These are phyloP conservation scores for Oryctolagus cuniculus DNA, from an alignment of 2,113 vertebrate species.

Conservation along the genomic window DNA sequence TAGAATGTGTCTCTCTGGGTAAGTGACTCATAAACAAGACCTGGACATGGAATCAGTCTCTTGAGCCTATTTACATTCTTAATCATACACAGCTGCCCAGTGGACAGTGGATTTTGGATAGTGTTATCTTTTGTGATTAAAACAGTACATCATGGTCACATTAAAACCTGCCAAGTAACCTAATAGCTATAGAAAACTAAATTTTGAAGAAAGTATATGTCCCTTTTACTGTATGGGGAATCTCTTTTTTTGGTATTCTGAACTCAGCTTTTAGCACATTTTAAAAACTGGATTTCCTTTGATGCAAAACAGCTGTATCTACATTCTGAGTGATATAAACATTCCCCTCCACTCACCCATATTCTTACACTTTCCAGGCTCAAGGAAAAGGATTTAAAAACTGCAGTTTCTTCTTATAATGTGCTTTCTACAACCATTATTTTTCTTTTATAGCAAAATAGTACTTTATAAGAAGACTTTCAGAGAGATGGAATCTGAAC, in stretches of 20 bases:
- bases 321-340: conserved; percentile 76
- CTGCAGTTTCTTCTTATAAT: conserved; percentile 64
- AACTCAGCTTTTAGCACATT: conserved; percentile 63
- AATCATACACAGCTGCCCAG: conserved; percentile 75
- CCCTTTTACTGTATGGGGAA: not conserved
- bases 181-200: conserved; percentile 11
- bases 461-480: conserved; percentile 30
- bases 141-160: not conserved
- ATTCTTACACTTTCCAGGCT: conserved; percentile 64
- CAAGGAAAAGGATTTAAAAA: conserved; percentile 69
- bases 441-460: conserved; percentile 48
- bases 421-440: not conserved
- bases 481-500: conserved; percentile 3
- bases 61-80: conserved; percentile 72
- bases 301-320: conserved; percentile 81
- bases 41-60: conserved; percentile 51
- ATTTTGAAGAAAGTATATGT: not conserved
- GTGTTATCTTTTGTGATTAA: conserved; percentile 49
- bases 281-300: conserved; percentile 56
- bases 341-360: conserved; percentile 26
- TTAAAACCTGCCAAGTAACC: conserved; percentile 3
- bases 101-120: not conserved
- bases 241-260: conserved; percentile 18
- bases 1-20: conserved; percentile 58
- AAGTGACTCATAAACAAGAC: conserved; percentile 72